Percentiles rank a stretch among this genome's conserved stretches.
Evolutionary conservation across 2,797 vertebrate genomes (phyloP).

Genomic region (Sebastes nivosus): DNA sequence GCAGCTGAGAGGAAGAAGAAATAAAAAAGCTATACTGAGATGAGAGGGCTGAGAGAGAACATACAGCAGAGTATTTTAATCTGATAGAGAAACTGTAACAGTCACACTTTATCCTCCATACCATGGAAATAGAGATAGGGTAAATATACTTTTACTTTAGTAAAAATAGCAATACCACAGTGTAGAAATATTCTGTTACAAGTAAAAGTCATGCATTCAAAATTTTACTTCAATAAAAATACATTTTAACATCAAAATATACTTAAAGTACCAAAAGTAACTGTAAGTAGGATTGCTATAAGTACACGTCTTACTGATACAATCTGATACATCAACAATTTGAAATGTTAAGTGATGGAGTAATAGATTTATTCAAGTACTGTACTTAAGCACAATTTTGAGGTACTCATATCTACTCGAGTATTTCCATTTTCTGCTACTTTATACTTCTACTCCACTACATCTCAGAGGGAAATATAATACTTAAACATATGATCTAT

Average conservation of each 20-base stretch:
- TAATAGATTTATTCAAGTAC: background rate
- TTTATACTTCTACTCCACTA: background rate
- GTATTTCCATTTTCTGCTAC: background rate
- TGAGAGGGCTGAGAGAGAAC: constrained; percentile 15
- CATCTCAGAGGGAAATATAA: background rate
- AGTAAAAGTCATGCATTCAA: background rate
- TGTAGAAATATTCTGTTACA: background rate
- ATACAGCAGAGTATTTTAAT: constrained; percentile 16
- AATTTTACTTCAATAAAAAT: background rate
- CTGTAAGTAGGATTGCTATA: fast-evolving
- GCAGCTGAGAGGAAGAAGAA: constrained; percentile 4
- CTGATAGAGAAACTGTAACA: constrained; percentile 17
- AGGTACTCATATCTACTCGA: background rate
- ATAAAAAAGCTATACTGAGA: background rate
- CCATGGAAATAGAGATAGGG: background rate
- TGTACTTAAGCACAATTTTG: background rate
- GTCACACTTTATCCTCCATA: background rate
- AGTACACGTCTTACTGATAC: background rate
- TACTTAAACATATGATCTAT: no score
- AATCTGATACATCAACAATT: background rate
- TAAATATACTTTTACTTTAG: background rate
- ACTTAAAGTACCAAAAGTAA: no score
- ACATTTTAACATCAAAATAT: no score
- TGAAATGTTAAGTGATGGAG: background rate
- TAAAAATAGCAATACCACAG: background rate